phyloP scores from a whole-genome alignment of 92 coral and sea anemone species.

The Actinostola sp. region DNA sequence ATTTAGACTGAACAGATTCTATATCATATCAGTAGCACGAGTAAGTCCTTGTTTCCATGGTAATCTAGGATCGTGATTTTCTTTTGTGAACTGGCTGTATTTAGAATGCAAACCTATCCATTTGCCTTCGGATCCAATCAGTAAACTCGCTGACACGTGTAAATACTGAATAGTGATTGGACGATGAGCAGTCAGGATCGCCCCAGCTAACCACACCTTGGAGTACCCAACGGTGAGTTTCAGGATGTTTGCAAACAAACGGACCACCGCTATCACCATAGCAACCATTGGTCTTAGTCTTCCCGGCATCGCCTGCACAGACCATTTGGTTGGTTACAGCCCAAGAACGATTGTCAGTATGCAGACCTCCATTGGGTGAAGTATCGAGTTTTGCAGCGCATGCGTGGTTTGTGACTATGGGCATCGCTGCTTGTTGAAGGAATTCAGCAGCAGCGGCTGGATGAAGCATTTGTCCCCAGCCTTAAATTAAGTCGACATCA shows the following conservation, averaged over 20 bases:
- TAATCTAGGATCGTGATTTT: no score
- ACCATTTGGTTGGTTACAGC: conserved; percentile 81
- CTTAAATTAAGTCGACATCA: conserved; percentile 34
- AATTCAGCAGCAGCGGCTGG: conserved; percentile 65
- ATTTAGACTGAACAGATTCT: no score
- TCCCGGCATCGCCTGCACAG: conserved; percentile 95
- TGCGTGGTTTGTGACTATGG: conserved; percentile 81
- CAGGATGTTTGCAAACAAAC: conserved; percentile 63
- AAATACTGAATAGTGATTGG: conserved; percentile 80
- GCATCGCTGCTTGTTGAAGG: conserved; percentile 90
- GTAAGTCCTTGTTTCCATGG: no score
- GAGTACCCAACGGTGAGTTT: conserved; percentile 79
- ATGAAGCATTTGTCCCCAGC: conserved; percentile 88
- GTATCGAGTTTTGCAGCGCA: conserved; percentile 80
- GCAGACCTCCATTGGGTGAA: conserved; percentile 77
- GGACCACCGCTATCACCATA: conserved; percentile 98
- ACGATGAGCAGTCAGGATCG: conserved; percentile 80
- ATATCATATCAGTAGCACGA: no score
- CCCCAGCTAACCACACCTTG: conserved; percentile 97
- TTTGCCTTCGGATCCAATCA: conserved; percentile 61
- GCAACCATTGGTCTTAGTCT: conserved; percentile 80
- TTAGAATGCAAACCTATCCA: conserved; percentile 11
- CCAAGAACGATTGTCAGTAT: conserved; percentile 88
- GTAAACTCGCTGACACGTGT: conserved; percentile 74
- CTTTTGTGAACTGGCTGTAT: no score